These are phyloP conservation scores for Xestia c-nigrum DNA, from an alignment of 2,888 invertebrate species.

Conservation along the genomic window DNA sequence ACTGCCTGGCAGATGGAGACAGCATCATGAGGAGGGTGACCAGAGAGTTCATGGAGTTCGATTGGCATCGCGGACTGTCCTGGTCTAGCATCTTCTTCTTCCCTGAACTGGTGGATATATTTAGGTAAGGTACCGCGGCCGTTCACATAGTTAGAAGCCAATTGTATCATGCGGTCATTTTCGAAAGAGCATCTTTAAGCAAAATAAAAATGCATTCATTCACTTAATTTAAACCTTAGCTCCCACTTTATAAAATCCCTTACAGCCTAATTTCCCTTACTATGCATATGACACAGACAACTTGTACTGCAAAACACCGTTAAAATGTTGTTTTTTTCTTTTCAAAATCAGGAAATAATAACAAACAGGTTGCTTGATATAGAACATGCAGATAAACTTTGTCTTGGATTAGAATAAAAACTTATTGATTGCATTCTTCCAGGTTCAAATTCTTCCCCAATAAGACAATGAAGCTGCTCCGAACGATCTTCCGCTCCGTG, in stretches of 20 bases:
- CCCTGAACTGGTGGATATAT: constrained; percentile 73
- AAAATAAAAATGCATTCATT: no score
- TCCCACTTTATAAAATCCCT: no score
- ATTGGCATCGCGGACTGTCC: constrained; percentile 67
- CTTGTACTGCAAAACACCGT: neutral
- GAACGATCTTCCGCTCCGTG: constrained; percentile 65
- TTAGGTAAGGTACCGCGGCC: constrained; percentile 69
- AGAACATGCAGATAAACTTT: neutral
- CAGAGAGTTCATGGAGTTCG: constrained; percentile 70
- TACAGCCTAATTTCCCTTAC: no score
- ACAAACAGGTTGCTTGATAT: neutral
- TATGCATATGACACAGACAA: neutral
- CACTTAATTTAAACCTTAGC: no score
- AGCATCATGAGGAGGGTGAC: constrained; percentile 73
- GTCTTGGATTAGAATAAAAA: neutral
- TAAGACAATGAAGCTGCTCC: constrained; percentile 66
- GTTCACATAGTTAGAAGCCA: neutral
- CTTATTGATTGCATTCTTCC: neutral
- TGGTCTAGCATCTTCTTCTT: constrained; percentile 78
- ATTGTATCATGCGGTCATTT: no score
- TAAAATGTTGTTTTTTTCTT: no score
- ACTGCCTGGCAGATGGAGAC: constrained; percentile 71
- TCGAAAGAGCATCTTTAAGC: no score
- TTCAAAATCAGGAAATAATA: neutral
- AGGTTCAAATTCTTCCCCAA: constrained; percentile 77